Evolutionary conservation across 2,888 invertebrate species (phyloP).

Genomic region (Volucella bombylans): DNA sequence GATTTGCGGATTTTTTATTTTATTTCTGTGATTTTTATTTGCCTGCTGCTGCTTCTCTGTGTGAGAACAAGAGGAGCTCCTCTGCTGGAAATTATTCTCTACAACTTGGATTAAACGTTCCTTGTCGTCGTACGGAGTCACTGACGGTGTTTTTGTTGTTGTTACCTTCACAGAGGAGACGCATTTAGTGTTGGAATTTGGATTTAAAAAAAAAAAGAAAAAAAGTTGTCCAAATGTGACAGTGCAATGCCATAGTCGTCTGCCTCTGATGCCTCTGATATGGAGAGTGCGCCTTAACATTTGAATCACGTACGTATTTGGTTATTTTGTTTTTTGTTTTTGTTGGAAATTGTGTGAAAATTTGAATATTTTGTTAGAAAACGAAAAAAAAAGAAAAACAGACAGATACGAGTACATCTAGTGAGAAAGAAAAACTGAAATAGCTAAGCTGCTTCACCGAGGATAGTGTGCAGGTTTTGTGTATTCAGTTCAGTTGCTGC

Average conservation of each 20-base stretch:
- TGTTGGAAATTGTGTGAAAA: conserved; percentile 63
- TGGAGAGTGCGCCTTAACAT: conserved; percentile 49
- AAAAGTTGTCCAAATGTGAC: conserved; percentile 53
- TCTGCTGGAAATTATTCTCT: conserved; percentile 54
- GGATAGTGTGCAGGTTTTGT: conserved; percentile 14
- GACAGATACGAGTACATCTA: conserved; percentile 30
- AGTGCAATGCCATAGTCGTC: conserved; percentile 48
- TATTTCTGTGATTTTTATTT: conserved; percentile 7
- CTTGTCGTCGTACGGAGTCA: conserved; percentile 49
- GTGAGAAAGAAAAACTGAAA: conserved; percentile 42
- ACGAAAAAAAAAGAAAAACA: conserved; percentile 18
- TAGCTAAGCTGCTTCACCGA: neutral
- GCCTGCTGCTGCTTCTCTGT: conserved; percentile 41
- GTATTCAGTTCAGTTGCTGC: conserved; percentile 40
- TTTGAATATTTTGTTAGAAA: conserved; percentile 57
- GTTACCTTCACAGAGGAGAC: conserved; percentile 39
- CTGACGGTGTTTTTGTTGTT: conserved; percentile 25
- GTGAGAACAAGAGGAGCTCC: conserved; percentile 2
- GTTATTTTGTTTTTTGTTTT: conserved; percentile 25
- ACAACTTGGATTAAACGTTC: conserved; percentile 64
- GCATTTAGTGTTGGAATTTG: conserved; percentile 67
- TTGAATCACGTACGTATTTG: conserved; percentile 68
- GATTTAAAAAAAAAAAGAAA: conserved; percentile 46
- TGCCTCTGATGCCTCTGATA: conserved; percentile 10
- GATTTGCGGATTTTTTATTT: conserved; percentile 14